A percentile compares a stretch with the other conserved stretches of the same genome.
These are phyloP conservation scores for Vulpes ferrilata DNA, from an alignment of 2,113 vertebrate genomes.

Conservation along the genomic window DNA sequence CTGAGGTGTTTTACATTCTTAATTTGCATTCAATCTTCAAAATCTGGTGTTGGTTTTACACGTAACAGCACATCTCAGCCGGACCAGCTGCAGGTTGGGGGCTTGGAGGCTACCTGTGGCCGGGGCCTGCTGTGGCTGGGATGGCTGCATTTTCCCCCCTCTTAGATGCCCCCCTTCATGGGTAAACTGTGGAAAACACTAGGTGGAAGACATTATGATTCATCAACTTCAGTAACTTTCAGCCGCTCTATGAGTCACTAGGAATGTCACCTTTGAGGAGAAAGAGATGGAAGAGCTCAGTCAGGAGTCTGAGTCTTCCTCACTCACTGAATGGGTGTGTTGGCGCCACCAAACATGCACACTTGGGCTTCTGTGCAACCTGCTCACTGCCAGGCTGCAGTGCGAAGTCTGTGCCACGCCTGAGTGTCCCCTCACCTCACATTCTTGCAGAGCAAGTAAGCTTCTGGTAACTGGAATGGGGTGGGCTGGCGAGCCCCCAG, in stretches of 20 bases:
- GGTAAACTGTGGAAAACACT: not conserved
- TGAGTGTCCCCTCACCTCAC: not conserved
- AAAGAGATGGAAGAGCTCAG: not conserved
- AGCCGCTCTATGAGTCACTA: not conserved
- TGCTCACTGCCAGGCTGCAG: not conserved
- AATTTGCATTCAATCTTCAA: not conserved
- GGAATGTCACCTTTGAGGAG: not conserved
- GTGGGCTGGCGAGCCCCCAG: not conserved
- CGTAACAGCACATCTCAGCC: not conserved
- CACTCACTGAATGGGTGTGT: not conserved
- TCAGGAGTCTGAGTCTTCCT: not conserved
- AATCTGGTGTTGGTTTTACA: not conserved
- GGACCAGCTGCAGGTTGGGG: not conserved
- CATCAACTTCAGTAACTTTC: not conserved
- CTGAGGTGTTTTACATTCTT: not conserved
- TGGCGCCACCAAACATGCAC: not conserved
- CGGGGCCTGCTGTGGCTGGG: not conserved
- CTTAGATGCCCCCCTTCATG: not conserved
- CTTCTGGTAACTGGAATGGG: not conserved
- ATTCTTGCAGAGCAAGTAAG: not conserved
- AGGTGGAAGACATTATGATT: not conserved
- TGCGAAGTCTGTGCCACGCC: not conserved
- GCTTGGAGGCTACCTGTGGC: not conserved
- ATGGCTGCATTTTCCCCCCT: not conserved
- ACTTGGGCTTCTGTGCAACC: not conserved